phyloP scores from a whole-genome alignment of 2,888 invertebrate species.

The Chrysotoxum bicinctum region DNA sequence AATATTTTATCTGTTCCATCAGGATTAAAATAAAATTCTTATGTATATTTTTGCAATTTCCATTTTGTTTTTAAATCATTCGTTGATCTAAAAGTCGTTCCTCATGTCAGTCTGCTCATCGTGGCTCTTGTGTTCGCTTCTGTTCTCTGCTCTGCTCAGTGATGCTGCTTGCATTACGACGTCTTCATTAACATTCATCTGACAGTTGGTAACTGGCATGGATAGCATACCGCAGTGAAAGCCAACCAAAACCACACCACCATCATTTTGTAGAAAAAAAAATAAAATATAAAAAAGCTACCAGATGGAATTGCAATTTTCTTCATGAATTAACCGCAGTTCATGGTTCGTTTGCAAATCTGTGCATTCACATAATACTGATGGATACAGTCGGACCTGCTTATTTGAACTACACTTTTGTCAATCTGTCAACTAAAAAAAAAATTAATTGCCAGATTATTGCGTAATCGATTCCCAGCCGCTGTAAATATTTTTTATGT shows the following conservation, averaged over 20 bases:
- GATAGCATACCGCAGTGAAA: constrained; percentile 23
- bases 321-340: constrained; percentile 60
- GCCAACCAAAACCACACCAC: constrained; percentile 18
- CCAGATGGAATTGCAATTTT: constrained; percentile 62
- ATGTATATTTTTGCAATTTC: constrained; percentile 7
- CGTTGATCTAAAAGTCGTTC: constrained; percentile 21
- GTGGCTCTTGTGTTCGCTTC: neutral
- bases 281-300: constrained; percentile 18
- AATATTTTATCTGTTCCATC: constrained; percentile 28
- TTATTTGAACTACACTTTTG: neutral
- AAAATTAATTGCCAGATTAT: neutral
- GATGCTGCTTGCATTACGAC: constrained; percentile 14
- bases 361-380: constrained; percentile 19
- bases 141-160: neutral
- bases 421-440: neutral
- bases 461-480: too few species aligned
- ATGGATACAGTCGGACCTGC: neutral
- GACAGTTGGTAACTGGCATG: constrained; percentile 33
- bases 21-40: constrained; percentile 22
- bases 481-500: too few species aligned
- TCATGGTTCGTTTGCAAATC: constrained; percentile 62
- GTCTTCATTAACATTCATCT: constrained; percentile 48
- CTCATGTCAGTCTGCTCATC: constrained; percentile 10
- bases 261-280: constrained; percentile 15
- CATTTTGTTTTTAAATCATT: constrained; percentile 28